Evolutionary conservation across 2,797 vertebrate species (phyloP).

Genomic region (Lepilemur septentrionalis): DNA sequence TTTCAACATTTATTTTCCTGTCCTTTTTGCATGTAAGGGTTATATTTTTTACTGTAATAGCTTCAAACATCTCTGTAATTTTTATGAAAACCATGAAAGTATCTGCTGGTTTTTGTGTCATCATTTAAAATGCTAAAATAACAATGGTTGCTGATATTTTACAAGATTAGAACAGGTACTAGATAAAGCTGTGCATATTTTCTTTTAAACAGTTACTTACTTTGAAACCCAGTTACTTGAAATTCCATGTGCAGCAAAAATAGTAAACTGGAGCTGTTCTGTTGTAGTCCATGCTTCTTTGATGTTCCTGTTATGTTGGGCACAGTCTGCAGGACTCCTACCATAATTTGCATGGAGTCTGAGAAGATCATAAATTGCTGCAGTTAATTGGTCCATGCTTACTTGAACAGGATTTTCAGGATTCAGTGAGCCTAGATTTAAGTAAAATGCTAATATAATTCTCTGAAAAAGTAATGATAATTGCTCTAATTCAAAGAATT

Average conservation of each 20-base stretch:
- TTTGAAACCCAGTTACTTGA: conserved; percentile 93
- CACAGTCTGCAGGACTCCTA: conserved; percentile 77
- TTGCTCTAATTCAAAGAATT: conserved; percentile 49
- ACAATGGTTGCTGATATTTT: background rate
- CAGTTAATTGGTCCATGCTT: conserved; percentile 89
- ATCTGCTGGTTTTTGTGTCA: background rate
- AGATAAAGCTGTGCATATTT: background rate
- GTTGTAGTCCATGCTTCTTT: conserved; percentile 93
- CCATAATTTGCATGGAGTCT: conserved; percentile 91
- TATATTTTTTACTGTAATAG: background rate
- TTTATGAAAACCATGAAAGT: conserved; percentile 40
- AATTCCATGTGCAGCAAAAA: conserved; percentile 95
- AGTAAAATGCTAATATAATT: conserved; percentile 63
- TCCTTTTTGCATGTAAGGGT: background rate
- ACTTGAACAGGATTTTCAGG: conserved; percentile 88
- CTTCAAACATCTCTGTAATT: conserved; percentile 1
- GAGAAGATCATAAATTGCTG: conserved; percentile 91
- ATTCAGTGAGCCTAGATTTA: conserved; percentile 84
- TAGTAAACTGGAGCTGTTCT: conserved; percentile 96
- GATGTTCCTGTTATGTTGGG: conserved; percentile 76
- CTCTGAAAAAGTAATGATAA: conserved; percentile 38
- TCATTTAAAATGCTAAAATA: conserved; percentile 18
- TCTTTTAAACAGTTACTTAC: conserved; percentile 84
- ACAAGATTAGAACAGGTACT: background rate
- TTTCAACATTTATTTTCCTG: conserved; percentile 42